A percentile compares a stretch with the other conserved stretches of the same genome.
Conservation (phyloP, 2,888 invertebrate genomes). For the Oeneis ivallda region DNA sequence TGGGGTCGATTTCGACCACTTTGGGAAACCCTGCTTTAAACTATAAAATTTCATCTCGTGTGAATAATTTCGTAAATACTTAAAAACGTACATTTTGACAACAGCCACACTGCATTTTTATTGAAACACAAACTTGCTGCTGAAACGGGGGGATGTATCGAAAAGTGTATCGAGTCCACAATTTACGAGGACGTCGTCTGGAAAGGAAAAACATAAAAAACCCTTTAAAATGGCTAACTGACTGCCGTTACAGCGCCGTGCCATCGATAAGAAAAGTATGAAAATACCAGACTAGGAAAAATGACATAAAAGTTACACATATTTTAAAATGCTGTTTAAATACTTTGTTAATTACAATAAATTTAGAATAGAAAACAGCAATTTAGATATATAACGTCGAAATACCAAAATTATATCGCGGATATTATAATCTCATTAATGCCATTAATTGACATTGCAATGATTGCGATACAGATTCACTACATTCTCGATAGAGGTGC, state of each 20-base stretch:
- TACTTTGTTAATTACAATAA: no score
- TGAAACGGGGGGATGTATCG: background rate
- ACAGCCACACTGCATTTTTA: background rate
- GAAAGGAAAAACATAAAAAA: conserved; percentile 15
- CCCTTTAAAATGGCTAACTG: conserved; percentile 16
- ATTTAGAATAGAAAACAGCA: no score
- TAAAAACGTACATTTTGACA: background rate
- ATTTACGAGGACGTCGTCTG: conserved; percentile 14
- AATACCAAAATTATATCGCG: no score
- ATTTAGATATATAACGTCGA: no score
- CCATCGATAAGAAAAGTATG: background rate
- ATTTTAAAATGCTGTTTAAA: no score
- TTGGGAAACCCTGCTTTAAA: no score
- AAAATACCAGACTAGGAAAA: background rate
- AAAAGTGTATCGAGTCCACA: conserved; percentile 14
- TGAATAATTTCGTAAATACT: background rate
- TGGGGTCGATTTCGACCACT: no score
- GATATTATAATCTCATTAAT: no score
- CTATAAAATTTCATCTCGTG: background rate
- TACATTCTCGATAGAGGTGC: no score
- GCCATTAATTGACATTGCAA: no score
- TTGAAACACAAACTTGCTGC: conserved; percentile 6
- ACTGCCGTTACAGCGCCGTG: background rate
- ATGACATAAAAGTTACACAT: no score
- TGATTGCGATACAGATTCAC: no score